phyloP scores from a whole-genome alignment of 2,113 vertebrate species.

The Triplophysa tibetana region DNA sequence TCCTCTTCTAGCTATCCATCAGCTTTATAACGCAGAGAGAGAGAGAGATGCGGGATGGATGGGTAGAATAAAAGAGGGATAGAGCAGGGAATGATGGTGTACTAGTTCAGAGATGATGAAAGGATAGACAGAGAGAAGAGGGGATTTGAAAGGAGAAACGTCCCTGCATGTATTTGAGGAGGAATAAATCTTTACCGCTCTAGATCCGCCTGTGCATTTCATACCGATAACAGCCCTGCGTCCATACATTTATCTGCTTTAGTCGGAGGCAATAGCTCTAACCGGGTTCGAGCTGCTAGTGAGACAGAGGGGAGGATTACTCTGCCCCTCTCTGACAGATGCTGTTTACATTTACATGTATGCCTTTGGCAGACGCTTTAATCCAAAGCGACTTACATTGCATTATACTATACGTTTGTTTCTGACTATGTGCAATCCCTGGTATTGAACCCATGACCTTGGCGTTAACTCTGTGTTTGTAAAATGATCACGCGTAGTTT shows the following conservation, averaged over 20 bases:
- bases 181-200: slow-evolving; percentile 36
- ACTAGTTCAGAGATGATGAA: no score
- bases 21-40: slow-evolving; percentile 60
- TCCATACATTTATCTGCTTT: slow-evolving; percentile 22
- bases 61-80: neutral
- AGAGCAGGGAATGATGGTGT: neutral
- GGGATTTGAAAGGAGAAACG: slow-evolving; percentile 13
- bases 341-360: no score
- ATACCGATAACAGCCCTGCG: slow-evolving; percentile 13
- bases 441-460: no score
- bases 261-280: neutral
- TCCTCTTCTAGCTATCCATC: slow-evolving; percentile 71
- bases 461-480: neutral
- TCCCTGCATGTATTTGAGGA: slow-evolving; percentile 35
- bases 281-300: neutral
- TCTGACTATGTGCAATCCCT: no score
- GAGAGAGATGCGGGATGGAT: neutral
- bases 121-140: slow-evolving; percentile 22
- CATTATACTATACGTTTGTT: no score
- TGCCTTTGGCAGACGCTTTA: no score
- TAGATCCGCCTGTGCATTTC: slow-evolving; percentile 13
- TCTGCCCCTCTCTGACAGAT: neutral
- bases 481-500: slow-evolving; percentile 33
- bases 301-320: neutral
- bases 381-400: no score